Percentiles rank a stretch among this genome's conserved stretches.
These are phyloP conservation scores for Lagorchestes hirsutus DNA, from an alignment of 2,797 vertebrate species.

Conservation along the genomic window DNA sequence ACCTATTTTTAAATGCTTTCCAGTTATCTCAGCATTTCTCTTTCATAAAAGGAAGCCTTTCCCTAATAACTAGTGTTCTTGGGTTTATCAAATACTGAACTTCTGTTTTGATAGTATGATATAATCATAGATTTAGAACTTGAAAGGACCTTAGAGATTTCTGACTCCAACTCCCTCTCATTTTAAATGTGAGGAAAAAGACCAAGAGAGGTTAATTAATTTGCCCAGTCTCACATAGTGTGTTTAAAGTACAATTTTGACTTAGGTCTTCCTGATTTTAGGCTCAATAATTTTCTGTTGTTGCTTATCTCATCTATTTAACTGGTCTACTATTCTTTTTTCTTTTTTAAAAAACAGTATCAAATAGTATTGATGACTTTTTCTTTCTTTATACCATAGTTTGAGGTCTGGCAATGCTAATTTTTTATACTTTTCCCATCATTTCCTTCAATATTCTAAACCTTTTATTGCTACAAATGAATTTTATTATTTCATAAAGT, in stretches of 20 bases:
- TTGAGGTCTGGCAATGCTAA: not conserved
- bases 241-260: not conserved
- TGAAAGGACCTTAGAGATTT: not conserved
- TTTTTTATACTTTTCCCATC: not conserved
- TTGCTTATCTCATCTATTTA: not conserved
- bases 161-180: not conserved
- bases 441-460: not conserved
- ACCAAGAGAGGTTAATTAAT: not conserved
- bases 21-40: not conserved
- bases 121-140: not conserved
- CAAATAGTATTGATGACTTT: not conserved
- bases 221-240: not conserved
- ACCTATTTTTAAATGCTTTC: not conserved
- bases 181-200: not conserved
- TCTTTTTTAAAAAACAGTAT: not conserved
- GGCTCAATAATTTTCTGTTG: not conserved
- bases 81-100: not conserved
- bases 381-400: not conserved
- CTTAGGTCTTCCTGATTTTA: not conserved
- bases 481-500: not conserved
- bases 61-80: not conserved
- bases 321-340: not conserved
- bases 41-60: not conserved
- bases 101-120: not conserved
- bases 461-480: not conserved